phyloP scores from a whole-genome alignment of 2,888 invertebrate genomes.

The Philereme transversata region DNA sequence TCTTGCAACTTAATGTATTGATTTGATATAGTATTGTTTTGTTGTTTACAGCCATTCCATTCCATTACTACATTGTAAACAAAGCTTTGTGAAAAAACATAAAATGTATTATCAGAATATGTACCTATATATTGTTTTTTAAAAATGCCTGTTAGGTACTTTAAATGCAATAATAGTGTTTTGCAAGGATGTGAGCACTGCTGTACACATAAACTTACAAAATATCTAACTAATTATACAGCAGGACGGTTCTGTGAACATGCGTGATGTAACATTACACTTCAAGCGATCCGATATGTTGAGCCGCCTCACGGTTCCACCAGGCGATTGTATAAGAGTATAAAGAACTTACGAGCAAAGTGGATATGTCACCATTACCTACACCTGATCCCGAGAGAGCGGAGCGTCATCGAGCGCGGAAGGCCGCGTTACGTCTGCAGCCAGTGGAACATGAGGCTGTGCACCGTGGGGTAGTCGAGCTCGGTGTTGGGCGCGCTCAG shows the following conservation, averaged over 20 bases:
- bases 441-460: slow-evolving; percentile 82
- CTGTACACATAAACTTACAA: slow-evolving; percentile 26
- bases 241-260: slow-evolving; percentile 72
- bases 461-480: slow-evolving; percentile 77
- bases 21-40: too few relatives aligned
- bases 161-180: slow-evolving; percentile 1
- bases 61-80: too few relatives aligned
- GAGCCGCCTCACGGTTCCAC: slow-evolving; percentile 47
- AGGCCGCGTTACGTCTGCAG: slow-evolving; percentile 74
- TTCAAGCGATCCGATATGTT: slow-evolving; percentile 65
- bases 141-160: too few relatives aligned
- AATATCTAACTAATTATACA: slow-evolving; percentile 51
- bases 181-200: slow-evolving; percentile 25
- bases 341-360: slow-evolving; percentile 31
- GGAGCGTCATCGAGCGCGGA: slow-evolving; percentile 3
- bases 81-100: too few relatives aligned
- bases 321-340: slow-evolving; percentile 22
- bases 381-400: slow-evolving; percentile 36
- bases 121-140: too few relatives aligned
- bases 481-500: slow-evolving; percentile 75
- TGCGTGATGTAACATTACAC: slow-evolving; percentile 44
- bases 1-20: too few relatives aligned
- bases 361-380: slow-evolving; percentile 43
- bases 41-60: too few relatives aligned
- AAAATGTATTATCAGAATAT: too few relatives aligned